These are phyloP conservation scores for Bilobella aurantiaca DNA, from an alignment of 1,140 invertebrate species.

Conservation along the genomic window DNA sequence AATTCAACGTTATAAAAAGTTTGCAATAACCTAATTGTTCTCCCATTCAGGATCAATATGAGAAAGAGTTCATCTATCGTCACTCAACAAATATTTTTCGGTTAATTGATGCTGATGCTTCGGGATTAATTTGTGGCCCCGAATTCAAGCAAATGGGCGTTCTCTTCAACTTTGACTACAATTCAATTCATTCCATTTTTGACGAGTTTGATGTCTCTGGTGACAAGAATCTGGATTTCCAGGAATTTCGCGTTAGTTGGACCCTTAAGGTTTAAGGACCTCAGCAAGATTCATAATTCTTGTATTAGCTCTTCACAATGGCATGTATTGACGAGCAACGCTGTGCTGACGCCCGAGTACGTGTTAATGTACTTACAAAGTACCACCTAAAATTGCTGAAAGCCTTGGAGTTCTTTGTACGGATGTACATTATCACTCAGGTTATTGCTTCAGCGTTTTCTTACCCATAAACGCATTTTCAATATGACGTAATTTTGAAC, in stretches of 20 bases:
- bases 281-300: background rate
- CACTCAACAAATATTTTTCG: slow-evolving; percentile 39
- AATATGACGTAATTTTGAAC: no score
- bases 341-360: background rate
- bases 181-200: slow-evolving; percentile 36
- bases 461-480: no score
- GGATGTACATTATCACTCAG: background rate
- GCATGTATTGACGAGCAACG: slow-evolving; percentile 37
- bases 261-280: background rate
- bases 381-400: background rate
- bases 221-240: slow-evolving; percentile 37
- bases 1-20: no score
- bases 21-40: slow-evolving; percentile 2
- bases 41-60: slow-evolving; percentile 34
- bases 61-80: slow-evolving; percentile 39
- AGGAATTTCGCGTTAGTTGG: slow-evolving; percentile 35
- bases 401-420: background rate
- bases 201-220: slow-evolving; percentile 39
- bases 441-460: no score
- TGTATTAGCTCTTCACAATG: slow-evolving; percentile 35
- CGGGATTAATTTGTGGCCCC: slow-evolving; percentile 34
- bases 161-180: slow-evolving; percentile 37
- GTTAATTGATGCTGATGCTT: slow-evolving; percentile 37
- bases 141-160: slow-evolving; percentile 38
- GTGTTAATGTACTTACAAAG: background rate